Base-by-base conservation (phyloP, 1,140 invertebrate genomes). In the Drosophila seguyi region DNA sequence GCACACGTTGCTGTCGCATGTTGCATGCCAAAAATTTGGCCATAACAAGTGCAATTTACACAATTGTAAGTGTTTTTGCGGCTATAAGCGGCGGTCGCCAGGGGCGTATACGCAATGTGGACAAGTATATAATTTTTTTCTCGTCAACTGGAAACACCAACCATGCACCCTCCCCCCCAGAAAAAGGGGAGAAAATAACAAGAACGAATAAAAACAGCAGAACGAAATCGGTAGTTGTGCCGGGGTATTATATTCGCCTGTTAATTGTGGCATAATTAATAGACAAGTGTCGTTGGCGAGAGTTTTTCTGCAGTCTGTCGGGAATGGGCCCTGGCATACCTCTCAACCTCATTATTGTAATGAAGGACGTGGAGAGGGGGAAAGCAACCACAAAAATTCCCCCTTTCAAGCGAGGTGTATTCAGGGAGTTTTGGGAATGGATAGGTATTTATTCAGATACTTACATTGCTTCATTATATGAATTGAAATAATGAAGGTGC, bases 11-110 rank as follows among this genome's bases (percentile, higher is more conserved):
- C 90, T 94, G 95, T 82, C 93, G 95, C 67, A 92, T 95, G 76
- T 79, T 94, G 75, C 94, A 95, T 91, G 94, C 95, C 68, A 95
- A 95, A 88, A 94, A 95, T 91, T 94, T 95, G 71, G 95, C 95
- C 55, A 94, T 95, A 85, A 94, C 94, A 71, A 94, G 94, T 90
- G 95, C 94, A 67, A 93, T 95, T 78, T 95, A 96, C 86, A 95
- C 94, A 75, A 92, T 96, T 93, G 95, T 95, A 92, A 95, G 95
- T 94, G 68, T 59, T 58, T 59, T 58, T 39, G 42, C 36, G 60
- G 39, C 25, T 27, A 47, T n/a, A n/a, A 11, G 38, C n/a, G 8
- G 20, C 25, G 8, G 34, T 22, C 38, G 47, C 58, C 57, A 16
- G 50, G 71, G 65, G 42, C 66, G 72, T 78, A 86, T 67, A 74